These are phyloP conservation scores for Muscina levida DNA, from an alignment of 2,888 invertebrate species.

Conservation along the genomic window DNA sequence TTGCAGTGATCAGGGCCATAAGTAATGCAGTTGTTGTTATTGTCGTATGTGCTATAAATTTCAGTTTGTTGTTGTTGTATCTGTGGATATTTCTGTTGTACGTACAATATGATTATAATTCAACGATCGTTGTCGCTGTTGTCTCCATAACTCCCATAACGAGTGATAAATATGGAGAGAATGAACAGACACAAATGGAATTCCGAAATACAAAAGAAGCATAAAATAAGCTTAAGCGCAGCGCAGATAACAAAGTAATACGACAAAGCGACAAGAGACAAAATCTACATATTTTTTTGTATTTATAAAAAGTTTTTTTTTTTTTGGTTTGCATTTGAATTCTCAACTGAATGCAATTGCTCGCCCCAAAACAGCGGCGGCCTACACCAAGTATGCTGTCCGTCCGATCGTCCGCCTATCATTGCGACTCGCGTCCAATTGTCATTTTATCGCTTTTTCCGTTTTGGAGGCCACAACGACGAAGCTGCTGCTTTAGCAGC, in stretches of 20 bases:
- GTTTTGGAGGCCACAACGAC: not conserved
- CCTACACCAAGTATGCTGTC: slow-evolving; percentile 6
- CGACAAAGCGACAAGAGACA: not conserved
- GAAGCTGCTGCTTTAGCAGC: not conserved
- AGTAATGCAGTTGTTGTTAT: not conserved
- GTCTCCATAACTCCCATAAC: slow-evolving; percentile 60
- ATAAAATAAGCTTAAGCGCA: no score
- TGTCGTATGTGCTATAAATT: no score
- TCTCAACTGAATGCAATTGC: not conserved
- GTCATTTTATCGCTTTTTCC: not conserved
- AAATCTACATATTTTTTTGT: not conserved
- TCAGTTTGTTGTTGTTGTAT: no score
- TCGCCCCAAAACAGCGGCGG: not conserved
- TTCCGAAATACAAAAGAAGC: not conserved
- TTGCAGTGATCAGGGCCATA: not conserved
- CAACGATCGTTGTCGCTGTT: slow-evolving; percentile 55
- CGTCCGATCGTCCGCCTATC: not conserved
- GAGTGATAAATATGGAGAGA: slow-evolving; percentile 45
- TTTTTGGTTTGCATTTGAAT: not conserved
- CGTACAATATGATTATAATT: slow-evolving; percentile 50
- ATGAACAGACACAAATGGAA: not conserved
- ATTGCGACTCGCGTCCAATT: slow-evolving; percentile 9
- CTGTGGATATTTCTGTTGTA: not conserved
- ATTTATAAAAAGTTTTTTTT: not conserved
- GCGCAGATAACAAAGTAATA: not conserved